phyloP scores from a whole-genome alignment of 2,797 vertebrate genomes.

The Caiman crocodilus region DNA sequence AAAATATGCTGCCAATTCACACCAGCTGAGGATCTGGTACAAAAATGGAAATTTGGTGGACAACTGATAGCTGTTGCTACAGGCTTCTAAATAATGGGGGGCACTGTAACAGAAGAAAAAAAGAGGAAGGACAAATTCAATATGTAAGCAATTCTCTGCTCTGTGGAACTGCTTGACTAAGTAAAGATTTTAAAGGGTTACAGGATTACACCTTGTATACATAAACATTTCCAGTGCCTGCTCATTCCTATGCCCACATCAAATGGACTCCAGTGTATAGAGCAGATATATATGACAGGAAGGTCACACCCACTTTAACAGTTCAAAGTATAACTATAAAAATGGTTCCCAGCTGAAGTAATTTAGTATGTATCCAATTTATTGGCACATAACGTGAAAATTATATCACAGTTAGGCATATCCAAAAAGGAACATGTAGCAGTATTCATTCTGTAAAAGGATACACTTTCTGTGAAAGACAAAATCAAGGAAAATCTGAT shows the following conservation, averaged over 20 bases:
- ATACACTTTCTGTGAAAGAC: background rate
- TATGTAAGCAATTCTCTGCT: background rate
- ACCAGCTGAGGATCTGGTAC: background rate
- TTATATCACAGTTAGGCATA: background rate
- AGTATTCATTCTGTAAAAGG: background rate
- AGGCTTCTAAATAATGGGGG: background rate
- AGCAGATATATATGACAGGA: background rate
- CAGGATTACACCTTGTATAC: background rate
- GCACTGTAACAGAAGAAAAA: background rate
- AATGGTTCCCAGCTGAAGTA: background rate
- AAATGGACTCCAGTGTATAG: background rate
- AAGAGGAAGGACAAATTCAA: constrained; percentile 5
- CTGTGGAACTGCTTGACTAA: background rate
- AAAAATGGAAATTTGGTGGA: constrained; percentile 15
- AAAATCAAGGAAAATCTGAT: background rate
- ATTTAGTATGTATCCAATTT: background rate
- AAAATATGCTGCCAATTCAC: background rate
- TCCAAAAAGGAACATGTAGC: background rate
- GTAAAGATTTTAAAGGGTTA: background rate
- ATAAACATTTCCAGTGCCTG: background rate
- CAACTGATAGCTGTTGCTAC: background rate
- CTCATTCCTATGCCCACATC: background rate
- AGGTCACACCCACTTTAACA: background rate
- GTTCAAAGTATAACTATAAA: background rate
- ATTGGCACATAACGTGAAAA: background rate